A percentile compares a stretch with the other conserved stretches of the same genome.
These are phyloP conservation scores for Folsomia manolachei DNA, from an alignment of 2,888 invertebrate genomes.

Conservation along the genomic window DNA sequence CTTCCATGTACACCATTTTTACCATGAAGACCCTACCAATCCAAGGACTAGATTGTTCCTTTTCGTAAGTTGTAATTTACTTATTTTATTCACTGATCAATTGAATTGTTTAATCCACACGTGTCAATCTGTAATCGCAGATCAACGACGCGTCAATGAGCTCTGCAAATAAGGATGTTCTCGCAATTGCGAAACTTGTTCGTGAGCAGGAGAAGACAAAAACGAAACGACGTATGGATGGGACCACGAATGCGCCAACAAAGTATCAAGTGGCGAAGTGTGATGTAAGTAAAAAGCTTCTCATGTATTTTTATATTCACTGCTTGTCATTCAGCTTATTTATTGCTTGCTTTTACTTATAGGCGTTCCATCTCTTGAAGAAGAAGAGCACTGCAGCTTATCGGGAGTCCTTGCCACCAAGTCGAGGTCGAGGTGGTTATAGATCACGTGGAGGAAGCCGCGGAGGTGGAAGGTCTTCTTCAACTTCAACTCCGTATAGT, in stretches of 20 bases:
- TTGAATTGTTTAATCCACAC: background rate
- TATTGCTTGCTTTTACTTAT: background rate
- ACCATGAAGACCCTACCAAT: background rate
- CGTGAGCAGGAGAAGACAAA: background rate
- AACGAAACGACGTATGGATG: background rate
- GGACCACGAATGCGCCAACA: background rate
- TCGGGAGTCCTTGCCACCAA: too few relatives aligned
- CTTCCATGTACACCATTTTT: background rate
- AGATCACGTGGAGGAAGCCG: background rate
- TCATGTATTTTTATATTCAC: too few relatives aligned
- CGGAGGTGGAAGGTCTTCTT: slow-evolving; percentile 1
- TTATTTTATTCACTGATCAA: background rate
- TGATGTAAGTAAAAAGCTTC: background rate
- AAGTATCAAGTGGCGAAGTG: background rate
- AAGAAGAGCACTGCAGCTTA: too few relatives aligned
- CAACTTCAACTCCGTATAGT: background rate
- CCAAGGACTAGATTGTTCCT: background rate
- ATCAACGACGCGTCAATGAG: background rate
- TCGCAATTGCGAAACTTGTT: background rate
- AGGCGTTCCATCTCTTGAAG: background rate
- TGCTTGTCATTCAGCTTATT: background rate
- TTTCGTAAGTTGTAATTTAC: slow-evolving; percentile 9
- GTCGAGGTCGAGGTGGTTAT: background rate
- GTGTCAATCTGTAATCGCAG: background rate
- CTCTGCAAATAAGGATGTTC: background rate